Percentiles rank a stretch among this genome's conserved stretches.
Evolutionary conservation across 2,888 invertebrate genomes (phyloP).

Genomic region (Drosophila paramelanica): DNA sequence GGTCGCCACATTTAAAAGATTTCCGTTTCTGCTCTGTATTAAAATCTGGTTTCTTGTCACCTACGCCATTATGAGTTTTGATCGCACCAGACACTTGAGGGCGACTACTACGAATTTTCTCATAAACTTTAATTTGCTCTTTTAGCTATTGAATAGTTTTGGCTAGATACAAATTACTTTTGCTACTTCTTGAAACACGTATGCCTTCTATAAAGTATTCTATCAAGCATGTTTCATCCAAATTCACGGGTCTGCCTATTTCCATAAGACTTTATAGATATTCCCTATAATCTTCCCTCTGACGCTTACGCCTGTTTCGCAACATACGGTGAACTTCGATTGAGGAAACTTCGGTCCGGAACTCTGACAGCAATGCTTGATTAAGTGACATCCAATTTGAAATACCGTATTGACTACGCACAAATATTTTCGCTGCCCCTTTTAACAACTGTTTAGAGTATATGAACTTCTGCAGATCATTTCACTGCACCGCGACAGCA

Average conservation of each 20-base stretch:
- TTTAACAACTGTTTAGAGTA: not conserved
- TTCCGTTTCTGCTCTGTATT: not conserved
- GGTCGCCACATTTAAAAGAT: not conserved
- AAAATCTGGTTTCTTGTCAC: not conserved
- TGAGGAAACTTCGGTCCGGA: not conserved
- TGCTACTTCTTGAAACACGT: not conserved
- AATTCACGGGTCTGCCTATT: not conserved
- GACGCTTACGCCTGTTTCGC: too few species aligned
- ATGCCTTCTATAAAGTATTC: not conserved
- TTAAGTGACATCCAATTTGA: not conserved
- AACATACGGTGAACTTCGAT: too few species aligned
- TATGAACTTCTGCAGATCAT: not conserved
- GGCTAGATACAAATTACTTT: not conserved
- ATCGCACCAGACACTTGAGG: not conserved
- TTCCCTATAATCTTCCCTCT: too few species aligned
- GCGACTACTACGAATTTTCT: not conserved
- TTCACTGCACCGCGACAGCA: not conserved
- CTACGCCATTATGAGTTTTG: not conserved
- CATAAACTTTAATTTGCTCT: not conserved
- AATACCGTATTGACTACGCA: not conserved
- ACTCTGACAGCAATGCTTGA: not conserved
- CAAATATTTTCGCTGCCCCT: not conserved
- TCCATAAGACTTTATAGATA: too few species aligned
- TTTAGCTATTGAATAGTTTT: not conserved
- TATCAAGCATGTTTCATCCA: not conserved